phyloP scores from a whole-genome alignment of 2,888 invertebrate species.

The Corbicula japonica region DNA sequence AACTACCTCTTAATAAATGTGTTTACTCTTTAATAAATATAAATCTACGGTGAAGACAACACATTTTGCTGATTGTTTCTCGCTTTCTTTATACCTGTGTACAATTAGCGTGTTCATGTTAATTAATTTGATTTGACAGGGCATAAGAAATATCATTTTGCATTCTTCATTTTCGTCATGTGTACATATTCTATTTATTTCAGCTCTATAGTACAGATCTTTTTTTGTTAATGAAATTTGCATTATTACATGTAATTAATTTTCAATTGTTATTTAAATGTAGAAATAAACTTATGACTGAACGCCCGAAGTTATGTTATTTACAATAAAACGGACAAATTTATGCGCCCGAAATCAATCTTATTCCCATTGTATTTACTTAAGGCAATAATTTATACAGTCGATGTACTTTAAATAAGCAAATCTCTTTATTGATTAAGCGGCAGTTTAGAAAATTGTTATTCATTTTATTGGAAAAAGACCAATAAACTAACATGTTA shows the following conservation, averaged over 20 bases:
- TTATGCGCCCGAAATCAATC: no score
- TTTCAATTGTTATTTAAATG: constrained; percentile 43
- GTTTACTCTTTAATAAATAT: no score
- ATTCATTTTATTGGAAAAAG: constrained; percentile 31
- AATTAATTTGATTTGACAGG: constrained; percentile 7
- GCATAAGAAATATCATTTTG: constrained; percentile 8
- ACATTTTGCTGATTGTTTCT: no score
- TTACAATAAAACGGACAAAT: no score
- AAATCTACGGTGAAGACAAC: no score
- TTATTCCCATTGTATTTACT: no score
- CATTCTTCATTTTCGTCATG: neutral
- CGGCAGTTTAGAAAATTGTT: constrained; percentile 21
- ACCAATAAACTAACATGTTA: constrained; percentile 30
- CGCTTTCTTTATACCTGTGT: no score
- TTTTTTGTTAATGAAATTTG: constrained; percentile 38
- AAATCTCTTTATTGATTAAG: constrained; percentile 18
- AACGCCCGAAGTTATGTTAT: no score
- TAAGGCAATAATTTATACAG: no score
- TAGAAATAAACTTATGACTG: constrained; percentile 37
- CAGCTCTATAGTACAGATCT: constrained; percentile 1
- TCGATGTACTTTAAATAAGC: constrained; percentile 3
- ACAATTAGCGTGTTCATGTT: no score
- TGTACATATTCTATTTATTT: constrained; percentile 42
- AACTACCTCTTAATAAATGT: constrained; percentile 19
- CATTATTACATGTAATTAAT: constrained; percentile 39